Evolutionary conservation across 1,140 invertebrate species (phyloP), one percentile per base, ranked within the genome.

Genomic region (Leucophenga varia): DNA sequence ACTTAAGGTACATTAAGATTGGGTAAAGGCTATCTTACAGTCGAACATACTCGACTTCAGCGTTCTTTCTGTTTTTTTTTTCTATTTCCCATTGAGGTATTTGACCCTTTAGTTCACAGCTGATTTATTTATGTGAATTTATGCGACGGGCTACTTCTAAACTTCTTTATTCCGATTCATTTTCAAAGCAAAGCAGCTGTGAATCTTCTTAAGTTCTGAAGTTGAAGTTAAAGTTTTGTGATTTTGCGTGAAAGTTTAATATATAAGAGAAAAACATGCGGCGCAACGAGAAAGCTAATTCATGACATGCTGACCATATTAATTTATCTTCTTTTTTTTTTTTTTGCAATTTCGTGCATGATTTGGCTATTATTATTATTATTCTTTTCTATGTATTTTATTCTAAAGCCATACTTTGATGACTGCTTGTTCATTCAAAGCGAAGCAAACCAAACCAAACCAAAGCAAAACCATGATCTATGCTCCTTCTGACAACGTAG

Each of bases 271-370:
- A 5, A 12, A 13, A 47, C 18, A 47, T 17, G 13, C 7, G 16
- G 6, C 12, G 18, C 3, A 39, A 20, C 5, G 13, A 67, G 59
- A 70, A 71, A 70, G 57, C 67, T 52, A 65, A 70, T 71, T 67
- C 67, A 71, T 70, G 67, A 70, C 59, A 70, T 64, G 67, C 67
- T 70, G 67, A 70, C 67, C 67, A 70, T 71, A 70, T 70, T 71
- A 70, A 70, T 67, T 67, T 67, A 70, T 67, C 63, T 70, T 71
- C 67, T 58, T 63, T 45, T 71, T 55, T 70, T 71, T 63, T 58
- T 63, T 45, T 71, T 55, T 64, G 67, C 63, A 70, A 71, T 50
- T 64, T 67, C 59, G 54, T 72, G 67, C 67, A 64, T 71, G 67
- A 71, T 70, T 70, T 71, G 63, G 49, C 61, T 63, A 71, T 65